phyloP scores from a whole-genome alignment of 30 jellyfish, hydroid and myxozoan species.

The Hydra vulgaris region DNA sequence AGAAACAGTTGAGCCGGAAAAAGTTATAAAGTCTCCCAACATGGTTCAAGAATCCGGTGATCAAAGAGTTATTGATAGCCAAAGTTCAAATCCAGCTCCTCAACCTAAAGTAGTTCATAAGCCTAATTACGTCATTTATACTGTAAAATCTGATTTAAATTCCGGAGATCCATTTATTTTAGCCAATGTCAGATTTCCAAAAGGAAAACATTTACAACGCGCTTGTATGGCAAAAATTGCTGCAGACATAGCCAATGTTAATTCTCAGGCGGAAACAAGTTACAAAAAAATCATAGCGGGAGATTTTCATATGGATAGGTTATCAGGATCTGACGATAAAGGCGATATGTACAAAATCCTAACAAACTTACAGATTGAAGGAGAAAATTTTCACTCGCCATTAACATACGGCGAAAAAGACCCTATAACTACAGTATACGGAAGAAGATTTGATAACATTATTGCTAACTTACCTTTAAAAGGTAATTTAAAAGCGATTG shows the following conservation, averaged over 20 bases:
- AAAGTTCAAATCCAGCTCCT: not conserved
- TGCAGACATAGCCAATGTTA: conserved; percentile 15
- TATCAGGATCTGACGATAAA: conserved; percentile 19
- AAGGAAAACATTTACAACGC: conserved; percentile 14
- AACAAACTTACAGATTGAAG: conserved; percentile 23
- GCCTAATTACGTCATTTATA: conserved; percentile 19
- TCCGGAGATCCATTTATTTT: conserved; percentile 30
- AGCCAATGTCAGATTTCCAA: conserved; percentile 28
- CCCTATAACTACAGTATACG: conserved; percentile 31
- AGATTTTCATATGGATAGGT: conserved; percentile 21
- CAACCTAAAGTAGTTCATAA: conserved; percentile 5
- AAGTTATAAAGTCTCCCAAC: not conserved
- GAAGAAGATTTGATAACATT: conserved; percentile 23
- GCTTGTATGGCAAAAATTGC: conserved; percentile 22
- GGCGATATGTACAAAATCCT: conserved; percentile 26
- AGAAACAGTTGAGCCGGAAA: conserved; percentile 12
- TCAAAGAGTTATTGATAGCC: not conserved
- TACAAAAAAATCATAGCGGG: conserved; percentile 2
- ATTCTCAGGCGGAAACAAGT: conserved; percentile 21
- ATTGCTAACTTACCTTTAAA: conserved; percentile 12
- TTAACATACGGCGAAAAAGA: conserved; percentile 23
- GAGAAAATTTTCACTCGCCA: conserved; percentile 27
- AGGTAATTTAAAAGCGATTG: conserved; percentile 26
- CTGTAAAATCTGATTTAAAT: conserved; percentile 19
- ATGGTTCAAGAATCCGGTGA: not conserved